These are phyloP conservation scores for Ceyx melanurus DNA, from an alignment of 2,113 vertebrate species.

Conservation along the genomic window DNA sequence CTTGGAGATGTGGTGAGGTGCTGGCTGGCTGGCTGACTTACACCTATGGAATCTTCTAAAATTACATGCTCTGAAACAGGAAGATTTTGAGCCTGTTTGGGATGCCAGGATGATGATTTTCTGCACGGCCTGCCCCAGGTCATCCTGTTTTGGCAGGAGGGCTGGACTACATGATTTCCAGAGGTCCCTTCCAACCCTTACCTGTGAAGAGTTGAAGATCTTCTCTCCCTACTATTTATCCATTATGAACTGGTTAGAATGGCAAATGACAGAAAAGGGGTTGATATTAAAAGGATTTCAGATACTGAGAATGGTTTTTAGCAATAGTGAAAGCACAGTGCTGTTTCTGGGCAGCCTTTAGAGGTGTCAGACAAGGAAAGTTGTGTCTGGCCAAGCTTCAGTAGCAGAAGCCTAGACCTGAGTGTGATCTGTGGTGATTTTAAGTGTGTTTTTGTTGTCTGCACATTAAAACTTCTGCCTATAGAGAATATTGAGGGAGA, in stretches of 20 bases:
- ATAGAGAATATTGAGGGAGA: background rate
- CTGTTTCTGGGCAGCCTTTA: background rate
- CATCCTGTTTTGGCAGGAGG: too few relatives aligned
- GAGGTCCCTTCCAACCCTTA: too few relatives aligned
- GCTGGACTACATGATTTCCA: too few relatives aligned
- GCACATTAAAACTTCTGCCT: background rate
- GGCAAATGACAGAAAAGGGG: background rate
- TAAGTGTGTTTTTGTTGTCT: background rate
- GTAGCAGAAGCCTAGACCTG: background rate
- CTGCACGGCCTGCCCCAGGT: too few relatives aligned
- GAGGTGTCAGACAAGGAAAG: background rate
- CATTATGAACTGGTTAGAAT: background rate
- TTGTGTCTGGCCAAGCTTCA: background rate
- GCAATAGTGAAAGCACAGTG: background rate
- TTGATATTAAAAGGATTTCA: background rate
- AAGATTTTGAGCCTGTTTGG: background rate
- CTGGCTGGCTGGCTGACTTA: background rate
- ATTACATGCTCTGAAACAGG: accelerated
- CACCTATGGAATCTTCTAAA: background rate
- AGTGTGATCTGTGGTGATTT: background rate
- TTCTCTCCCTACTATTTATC: background rate
- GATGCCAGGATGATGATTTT: background rate
- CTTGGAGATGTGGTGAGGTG: background rate
- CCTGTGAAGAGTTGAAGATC: background rate
- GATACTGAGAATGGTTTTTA: background rate